phyloP scores from a whole-genome alignment of 1,140 invertebrate species.

The Kradibia gibbosae region DNA sequence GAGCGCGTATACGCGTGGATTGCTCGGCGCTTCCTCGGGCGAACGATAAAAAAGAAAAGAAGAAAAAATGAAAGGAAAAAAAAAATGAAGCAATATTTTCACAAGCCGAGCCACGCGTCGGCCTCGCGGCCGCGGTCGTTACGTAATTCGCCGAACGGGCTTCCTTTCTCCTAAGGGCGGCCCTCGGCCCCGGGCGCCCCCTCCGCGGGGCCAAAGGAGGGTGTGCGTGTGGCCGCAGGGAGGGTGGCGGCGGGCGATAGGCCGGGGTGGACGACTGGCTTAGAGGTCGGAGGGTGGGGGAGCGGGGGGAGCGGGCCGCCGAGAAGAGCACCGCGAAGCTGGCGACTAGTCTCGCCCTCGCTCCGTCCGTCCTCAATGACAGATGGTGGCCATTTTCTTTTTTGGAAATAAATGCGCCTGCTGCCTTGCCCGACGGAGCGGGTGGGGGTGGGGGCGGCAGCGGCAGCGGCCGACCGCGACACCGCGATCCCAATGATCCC shows the following conservation, averaged over 20 bases:
- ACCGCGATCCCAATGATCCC: not conserved
- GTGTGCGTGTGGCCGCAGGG: too few relatives aligned
- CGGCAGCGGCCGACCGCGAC: too few relatives aligned
- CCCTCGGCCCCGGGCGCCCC: not conserved
- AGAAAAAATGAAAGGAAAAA: too few relatives aligned
- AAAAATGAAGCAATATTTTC: too few relatives aligned
- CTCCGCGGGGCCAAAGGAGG: too few relatives aligned
- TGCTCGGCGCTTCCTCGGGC: not conserved
- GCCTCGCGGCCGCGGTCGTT: not conserved
- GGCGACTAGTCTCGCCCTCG: not conserved
- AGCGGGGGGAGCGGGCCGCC: not conserved
- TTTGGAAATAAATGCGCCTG: not conserved
- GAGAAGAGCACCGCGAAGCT: not conserved
- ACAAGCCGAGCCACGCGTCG: conserved; percentile 2
- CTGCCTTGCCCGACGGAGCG: not conserved
- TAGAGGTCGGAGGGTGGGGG: too few relatives aligned
- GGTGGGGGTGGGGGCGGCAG: too few relatives aligned
- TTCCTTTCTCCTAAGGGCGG: too few relatives aligned
- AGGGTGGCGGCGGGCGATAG: too few relatives aligned
- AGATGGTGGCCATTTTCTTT: conserved; percentile 41
- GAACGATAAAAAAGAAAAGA: not conserved
- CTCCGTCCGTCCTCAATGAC: not conserved
- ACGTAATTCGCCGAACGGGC: too few relatives aligned
- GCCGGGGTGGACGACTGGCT: too few relatives aligned
- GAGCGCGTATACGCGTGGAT: not conserved